Evolutionary conservation across 53 echinoderm and acorn worm species (phyloP).

Genomic region (Pentamera pediparva): DNA sequence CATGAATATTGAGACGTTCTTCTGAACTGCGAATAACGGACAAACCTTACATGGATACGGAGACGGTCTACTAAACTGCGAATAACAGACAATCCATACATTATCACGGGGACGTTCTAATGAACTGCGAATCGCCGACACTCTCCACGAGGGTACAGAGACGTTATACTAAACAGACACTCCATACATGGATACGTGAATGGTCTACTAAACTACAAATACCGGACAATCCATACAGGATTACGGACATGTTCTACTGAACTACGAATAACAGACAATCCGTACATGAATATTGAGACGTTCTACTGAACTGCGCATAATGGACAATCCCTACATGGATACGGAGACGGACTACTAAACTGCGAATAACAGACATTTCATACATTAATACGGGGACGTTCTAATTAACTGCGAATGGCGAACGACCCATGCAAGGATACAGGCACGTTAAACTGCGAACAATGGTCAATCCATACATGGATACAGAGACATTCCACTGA

Average conservation of each 20-base stretch:
- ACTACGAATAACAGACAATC: too few relatives aligned
- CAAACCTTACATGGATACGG: constrained; percentile 7
- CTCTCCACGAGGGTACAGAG: neutral
- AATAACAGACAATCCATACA: neutral
- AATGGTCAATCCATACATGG: too few relatives aligned
- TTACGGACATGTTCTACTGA: too few relatives aligned
- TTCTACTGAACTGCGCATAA: constrained; percentile 10
- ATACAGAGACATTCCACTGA: too few relatives aligned
- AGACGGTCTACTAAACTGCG: neutral
- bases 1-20: too few relatives aligned
- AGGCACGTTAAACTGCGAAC: neutral
- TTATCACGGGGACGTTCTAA: neutral
- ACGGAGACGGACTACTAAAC: neutral
- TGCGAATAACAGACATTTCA: neutral
- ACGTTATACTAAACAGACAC: neutral
- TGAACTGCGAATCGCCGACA: neutral
- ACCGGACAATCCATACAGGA: too few relatives aligned
- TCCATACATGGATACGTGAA: too few relatives aligned
- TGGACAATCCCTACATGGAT: constrained; percentile 12
- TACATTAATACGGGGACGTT: neutral
- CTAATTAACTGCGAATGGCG: neutral
- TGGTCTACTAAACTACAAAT: too few relatives aligned
- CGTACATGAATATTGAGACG: too few relatives aligned
- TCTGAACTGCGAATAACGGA: constrained; percentile 14
- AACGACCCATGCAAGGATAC: neutral